phyloP scores from a whole-genome alignment of 2,888 invertebrate genomes.

The Belgica antarctica region DNA sequence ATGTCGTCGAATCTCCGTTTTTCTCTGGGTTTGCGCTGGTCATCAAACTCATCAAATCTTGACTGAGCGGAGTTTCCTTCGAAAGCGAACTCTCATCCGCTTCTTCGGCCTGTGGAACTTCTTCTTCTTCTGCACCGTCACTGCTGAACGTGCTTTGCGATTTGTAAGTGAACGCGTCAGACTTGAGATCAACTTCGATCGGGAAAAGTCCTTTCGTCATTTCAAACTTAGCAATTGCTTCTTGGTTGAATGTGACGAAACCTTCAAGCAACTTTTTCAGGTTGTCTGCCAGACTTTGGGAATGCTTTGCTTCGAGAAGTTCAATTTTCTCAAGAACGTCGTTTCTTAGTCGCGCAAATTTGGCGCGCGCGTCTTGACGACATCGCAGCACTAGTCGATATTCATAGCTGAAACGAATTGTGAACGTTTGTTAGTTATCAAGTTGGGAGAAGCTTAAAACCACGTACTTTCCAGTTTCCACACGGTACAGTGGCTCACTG shows the following conservation, averaged over 20 bases:
- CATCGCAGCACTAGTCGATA: slow-evolving; percentile 94
- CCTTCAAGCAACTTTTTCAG: slow-evolving; percentile 80
- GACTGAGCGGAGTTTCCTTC: neutral
- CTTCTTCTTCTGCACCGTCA: slow-evolving; percentile 44
- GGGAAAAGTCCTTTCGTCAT: slow-evolving; percentile 80
- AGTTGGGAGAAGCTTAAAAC: too few relatives aligned
- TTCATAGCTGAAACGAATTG: too few relatives aligned
- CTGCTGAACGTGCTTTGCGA: slow-evolving; percentile 56
- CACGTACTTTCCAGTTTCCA: slow-evolving; percentile 99
- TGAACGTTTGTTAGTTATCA: too few relatives aligned
- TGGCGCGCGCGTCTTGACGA: slow-evolving; percentile 86
- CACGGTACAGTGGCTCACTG: slow-evolving; percentile 94
- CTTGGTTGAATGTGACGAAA: slow-evolving; percentile 67
- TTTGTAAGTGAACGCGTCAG: slow-evolving; percentile 89
- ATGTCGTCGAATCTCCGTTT: neutral
- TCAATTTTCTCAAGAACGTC: slow-evolving; percentile 97
- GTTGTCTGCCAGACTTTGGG: slow-evolving; percentile 89
- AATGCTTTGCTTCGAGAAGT: slow-evolving; percentile 95
- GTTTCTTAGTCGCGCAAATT: slow-evolving; percentile 78
- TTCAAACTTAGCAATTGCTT: slow-evolving; percentile 73
- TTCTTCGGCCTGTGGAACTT: slow-evolving; percentile 45
- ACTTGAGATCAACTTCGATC: slow-evolving; percentile 91
- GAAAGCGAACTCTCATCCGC: slow-evolving; percentile 43
- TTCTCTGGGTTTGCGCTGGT: too few relatives aligned
- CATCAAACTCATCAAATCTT: neutral